Evolutionary conservation across 2,888 invertebrate genomes (phyloP).

Genomic region (Slavum lentiscoides): DNA sequence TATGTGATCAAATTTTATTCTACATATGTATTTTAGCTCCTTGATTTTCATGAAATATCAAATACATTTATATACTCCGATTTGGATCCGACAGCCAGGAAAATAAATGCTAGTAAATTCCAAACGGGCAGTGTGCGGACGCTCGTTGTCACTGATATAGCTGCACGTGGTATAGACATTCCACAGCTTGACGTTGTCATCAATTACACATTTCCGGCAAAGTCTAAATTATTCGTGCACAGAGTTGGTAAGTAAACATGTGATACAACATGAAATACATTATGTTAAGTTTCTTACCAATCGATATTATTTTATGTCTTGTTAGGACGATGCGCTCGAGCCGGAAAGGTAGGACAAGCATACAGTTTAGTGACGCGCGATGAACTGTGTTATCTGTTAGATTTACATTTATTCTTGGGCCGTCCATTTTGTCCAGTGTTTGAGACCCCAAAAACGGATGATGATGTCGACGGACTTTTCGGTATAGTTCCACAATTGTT

Average conservation of each 20-base stretch:
- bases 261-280: neutral
- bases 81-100: conserved; percentile 90
- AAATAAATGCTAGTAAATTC: conserved; percentile 91
- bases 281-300: neutral
- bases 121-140: conserved; percentile 78
- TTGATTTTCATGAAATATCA: conserved; percentile 76
- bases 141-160: conserved; percentile 94
- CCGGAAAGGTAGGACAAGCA: conserved; percentile 88
- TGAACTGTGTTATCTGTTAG: conserved; percentile 89
- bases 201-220: conserved; percentile 96
- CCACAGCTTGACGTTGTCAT: conserved; percentile 94
- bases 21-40: conserved; percentile 63
- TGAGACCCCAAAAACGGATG: conserved; percentile 61
- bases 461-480: conserved; percentile 67
- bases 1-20: neutral
- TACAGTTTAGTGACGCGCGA: conserved; percentile 88
- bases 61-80: conserved; percentile 93
- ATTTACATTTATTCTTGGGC: conserved; percentile 91
- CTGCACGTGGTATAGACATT: conserved; percentile 96
- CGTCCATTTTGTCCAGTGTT: conserved; percentile 68
- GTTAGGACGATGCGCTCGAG: conserved; percentile 87
- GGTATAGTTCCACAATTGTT: conserved; percentile 81
- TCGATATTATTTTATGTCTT: neutral
- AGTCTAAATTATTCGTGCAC: conserved; percentile 96
- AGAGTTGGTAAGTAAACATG: conserved; percentile 79